Evolutionary conservation across 23 tunicate species (phyloP).

Genomic region (Aplidium turbinatum): DNA sequence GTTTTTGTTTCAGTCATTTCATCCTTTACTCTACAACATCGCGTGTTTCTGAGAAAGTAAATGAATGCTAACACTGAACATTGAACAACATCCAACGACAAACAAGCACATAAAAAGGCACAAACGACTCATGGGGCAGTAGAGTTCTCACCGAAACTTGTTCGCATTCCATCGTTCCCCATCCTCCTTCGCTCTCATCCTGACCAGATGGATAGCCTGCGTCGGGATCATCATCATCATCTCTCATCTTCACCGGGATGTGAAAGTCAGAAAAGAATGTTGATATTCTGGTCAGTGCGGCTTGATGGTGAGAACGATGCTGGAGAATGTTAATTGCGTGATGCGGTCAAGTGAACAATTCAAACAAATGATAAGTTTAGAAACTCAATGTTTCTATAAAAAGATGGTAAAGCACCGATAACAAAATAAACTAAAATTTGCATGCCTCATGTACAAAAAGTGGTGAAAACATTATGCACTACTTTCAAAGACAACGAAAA

Average conservation of each 20-base stretch:
- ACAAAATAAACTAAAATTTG: too few relatives aligned
- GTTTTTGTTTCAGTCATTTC: too few relatives aligned
- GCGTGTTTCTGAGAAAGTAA: neutral
- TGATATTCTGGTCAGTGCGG: conserved; percentile 58
- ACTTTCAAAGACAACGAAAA: too few relatives aligned
- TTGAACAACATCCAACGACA: too few relatives aligned
- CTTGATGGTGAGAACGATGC: conserved; percentile 76
- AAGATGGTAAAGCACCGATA: neutral
- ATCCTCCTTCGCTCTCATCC: conserved; percentile 53
- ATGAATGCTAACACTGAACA: neutral
- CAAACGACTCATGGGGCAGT: too few relatives aligned
- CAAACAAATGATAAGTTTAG: too few relatives aligned
- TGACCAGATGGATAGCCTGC: neutral
- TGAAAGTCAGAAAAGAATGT: conserved; percentile 85
- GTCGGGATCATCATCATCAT: conserved; percentile 35
- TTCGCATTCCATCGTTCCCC: conserved; percentile 45
- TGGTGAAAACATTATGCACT: too few relatives aligned
- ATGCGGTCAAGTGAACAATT: too few relatives aligned
- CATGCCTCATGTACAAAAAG: too few relatives aligned
- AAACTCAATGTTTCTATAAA: neutral
- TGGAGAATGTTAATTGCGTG: too few relatives aligned
- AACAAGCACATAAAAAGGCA: too few relatives aligned
- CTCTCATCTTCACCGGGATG: conserved; percentile 76
- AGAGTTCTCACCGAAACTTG: conserved; percentile 82
- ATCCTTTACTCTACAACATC: too few relatives aligned